phyloP scores from a whole-genome alignment of 2,113 vertebrate species.

The Etheostoma spectabile region DNA sequence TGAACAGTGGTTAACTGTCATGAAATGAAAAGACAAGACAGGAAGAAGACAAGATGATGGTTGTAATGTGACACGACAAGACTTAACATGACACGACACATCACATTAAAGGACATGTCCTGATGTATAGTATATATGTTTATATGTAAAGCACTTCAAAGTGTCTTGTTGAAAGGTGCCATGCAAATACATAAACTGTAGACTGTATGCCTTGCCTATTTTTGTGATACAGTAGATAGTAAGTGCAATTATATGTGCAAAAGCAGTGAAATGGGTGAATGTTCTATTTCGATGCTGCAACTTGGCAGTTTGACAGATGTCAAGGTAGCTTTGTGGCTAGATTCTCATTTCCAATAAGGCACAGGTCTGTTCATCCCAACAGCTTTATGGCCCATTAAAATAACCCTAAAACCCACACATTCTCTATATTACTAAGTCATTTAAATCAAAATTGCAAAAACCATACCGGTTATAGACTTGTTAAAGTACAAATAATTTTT shows the following conservation, averaged over 20 bases:
- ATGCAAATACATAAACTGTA: neutral
- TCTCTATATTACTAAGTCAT: neutral
- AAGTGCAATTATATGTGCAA: neutral
- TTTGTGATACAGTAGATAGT: neutral
- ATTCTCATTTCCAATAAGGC: constrained; percentile 7
- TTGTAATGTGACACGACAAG: neutral
- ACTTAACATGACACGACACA: neutral
- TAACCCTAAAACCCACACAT: neutral
- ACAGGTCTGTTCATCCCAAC: constrained; percentile 20
- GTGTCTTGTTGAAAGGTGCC: neutral
- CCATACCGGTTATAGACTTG: neutral
- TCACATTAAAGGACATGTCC: neutral
- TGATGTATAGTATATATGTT: neutral
- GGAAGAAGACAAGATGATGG: neutral
- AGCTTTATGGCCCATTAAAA: neutral
- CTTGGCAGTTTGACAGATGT: neutral
- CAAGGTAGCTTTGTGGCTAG: constrained; percentile 9
- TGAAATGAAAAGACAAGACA: neutral
- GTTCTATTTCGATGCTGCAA: neutral
- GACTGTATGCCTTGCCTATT: neutral
- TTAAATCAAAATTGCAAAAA: neutral
- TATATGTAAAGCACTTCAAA: neutral
- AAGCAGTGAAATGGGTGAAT: neutral
- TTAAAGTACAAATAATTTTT: constrained; percentile 1
- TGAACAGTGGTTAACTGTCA: neutral